A percentile compares a stretch with the other conserved stretches of the same genome.
Conservation (phyloP, 2,113 vertebrate genomes). For the Motacilla alba region DNA sequence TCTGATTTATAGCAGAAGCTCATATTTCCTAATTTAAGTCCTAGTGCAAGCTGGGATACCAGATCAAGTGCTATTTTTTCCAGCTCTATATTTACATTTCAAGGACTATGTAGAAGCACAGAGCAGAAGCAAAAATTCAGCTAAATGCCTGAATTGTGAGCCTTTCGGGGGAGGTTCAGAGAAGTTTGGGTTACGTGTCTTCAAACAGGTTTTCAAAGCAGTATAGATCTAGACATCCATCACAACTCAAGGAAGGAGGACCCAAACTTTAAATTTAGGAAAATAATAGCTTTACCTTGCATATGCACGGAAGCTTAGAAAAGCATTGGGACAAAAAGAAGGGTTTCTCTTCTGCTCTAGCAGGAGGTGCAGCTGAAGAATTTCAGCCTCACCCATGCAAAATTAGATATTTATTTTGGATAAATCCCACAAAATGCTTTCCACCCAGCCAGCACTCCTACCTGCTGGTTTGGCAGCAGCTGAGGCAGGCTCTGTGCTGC, state of each 20-base stretch:
- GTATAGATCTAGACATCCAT: neutral
- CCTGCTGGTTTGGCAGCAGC: neutral
- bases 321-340: neutral
- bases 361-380: neutral
- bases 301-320: neutral
- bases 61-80: conserved; percentile 27
- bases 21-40: neutral
- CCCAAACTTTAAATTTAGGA: neutral
- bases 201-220: neutral
- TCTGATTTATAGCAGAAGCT: neutral
- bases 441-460: neutral
- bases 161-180: neutral
- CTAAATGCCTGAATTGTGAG: neutral
- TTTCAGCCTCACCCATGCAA: neutral
- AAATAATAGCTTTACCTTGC: neutral
- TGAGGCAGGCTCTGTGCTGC: neutral
- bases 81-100: conserved; percentile 49
- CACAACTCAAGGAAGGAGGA: neutral
- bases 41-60: neutral
- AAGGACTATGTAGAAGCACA: conserved; percentile 1
- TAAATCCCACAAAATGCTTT: conserved; percentile 9
- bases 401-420: conserved; percentile 22
- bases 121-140: neutral
- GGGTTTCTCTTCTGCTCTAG: neutral
- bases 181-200: neutral